A percentile compares a stretch with the other conserved stretches of the same genome.
Evolutionary conservation across 1,140 invertebrate genomes (phyloP).

Genomic region (Calycopis cecrops): DNA sequence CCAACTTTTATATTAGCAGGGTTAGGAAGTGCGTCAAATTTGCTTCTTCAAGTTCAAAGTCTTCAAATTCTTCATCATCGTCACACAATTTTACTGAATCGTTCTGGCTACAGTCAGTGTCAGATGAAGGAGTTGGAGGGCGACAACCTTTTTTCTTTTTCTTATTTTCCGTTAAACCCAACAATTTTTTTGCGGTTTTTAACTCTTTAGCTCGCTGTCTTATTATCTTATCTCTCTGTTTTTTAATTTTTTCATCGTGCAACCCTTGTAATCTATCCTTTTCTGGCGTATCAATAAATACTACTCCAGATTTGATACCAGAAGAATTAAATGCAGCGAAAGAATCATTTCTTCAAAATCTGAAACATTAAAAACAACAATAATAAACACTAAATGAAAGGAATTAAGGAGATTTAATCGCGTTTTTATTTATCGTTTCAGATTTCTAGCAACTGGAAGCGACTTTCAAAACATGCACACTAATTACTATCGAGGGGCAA

Average conservation of each 20-base stretch:
- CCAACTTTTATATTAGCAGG: conserved; percentile 32
- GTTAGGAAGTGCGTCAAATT: conserved; percentile 21
- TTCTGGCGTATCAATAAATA: conserved; percentile 25
- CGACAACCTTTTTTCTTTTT: conserved; percentile 28
- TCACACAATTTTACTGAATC: conserved; percentile 29
- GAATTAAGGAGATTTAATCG: conserved; percentile 3
- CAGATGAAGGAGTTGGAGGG: conserved; percentile 25
- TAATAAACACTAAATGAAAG: too few species aligned
- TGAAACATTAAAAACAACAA: too few species aligned
- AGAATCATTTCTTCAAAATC: too few species aligned
- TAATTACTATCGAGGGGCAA: conserved; percentile 19
- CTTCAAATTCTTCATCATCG: conserved; percentile 32
- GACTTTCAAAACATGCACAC: conserved; percentile 17
- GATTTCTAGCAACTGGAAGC: conserved; percentile 14
- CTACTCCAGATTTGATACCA: conserved; percentile 16
- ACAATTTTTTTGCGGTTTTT: conserved; percentile 30
- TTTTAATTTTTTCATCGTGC: conserved; percentile 26
- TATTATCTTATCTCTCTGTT: conserved; percentile 25
- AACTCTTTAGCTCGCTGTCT: conserved; percentile 29
- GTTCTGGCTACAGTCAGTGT: conserved; percentile 31
- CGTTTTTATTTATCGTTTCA: conserved; percentile 16
- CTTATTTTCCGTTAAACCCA: conserved; percentile 30
- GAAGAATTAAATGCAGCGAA: too few species aligned
- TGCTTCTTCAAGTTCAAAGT: conserved; percentile 27
- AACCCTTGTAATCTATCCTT: conserved; percentile 30